Conservation (phyloP, 2,113 vertebrate genomes). For the Cercocebus atys region DNA sequence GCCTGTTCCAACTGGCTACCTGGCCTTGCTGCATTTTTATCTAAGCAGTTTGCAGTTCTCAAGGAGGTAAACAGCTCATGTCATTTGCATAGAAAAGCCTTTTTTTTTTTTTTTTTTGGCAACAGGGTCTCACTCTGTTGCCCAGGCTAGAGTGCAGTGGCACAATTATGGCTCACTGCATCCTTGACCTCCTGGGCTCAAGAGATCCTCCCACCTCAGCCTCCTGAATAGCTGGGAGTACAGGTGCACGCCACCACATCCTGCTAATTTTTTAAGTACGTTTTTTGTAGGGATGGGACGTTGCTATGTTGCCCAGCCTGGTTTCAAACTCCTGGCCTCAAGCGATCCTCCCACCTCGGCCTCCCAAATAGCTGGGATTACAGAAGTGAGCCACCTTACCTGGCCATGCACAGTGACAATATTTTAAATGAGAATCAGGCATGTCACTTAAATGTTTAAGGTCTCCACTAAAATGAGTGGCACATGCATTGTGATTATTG, state of each 20-base stretch:
- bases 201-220: neutral
- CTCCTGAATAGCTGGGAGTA: neutral
- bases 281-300: neutral
- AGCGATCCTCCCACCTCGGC: neutral
- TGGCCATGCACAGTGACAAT: neutral
- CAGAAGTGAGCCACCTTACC: neutral
- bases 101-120: no score
- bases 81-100: neutral
- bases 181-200: neutral
- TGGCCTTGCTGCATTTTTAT: neutral
- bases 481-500: neutral
- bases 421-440: neutral
- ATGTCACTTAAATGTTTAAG: neutral
- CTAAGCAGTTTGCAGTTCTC: neutral
- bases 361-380: neutral
- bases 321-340: neutral
- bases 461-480: neutral
- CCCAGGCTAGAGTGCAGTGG: neutral
- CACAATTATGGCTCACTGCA: neutral
- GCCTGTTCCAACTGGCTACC: conserved; percentile 55
- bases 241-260: neutral
- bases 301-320: neutral
- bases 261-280: neutral
- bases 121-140: no score
- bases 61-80: conserved; percentile 17